Conservation (phyloP, 2,888 invertebrate genomes). For the Dasysyrphus tricinctus region DNA sequence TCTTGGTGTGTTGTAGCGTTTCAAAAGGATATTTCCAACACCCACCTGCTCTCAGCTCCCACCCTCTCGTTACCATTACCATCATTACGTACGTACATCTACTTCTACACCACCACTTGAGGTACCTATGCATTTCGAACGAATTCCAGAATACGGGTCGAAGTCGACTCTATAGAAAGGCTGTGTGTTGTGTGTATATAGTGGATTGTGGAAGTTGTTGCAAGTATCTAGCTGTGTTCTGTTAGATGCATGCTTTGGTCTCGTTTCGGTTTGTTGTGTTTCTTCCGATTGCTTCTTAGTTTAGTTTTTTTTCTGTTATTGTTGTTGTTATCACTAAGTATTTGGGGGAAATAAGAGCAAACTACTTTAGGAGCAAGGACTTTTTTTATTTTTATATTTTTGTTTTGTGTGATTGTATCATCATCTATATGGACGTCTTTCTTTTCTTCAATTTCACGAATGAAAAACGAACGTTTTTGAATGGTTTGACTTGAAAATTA, state of each 20-base stretch:
- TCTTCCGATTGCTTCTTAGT: constrained; percentile 52
- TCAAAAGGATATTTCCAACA: not conserved
- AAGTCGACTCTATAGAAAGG: constrained; percentile 45
- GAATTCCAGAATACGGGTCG: constrained; percentile 22
- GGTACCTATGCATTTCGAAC: constrained; percentile 32
- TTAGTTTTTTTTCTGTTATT: constrained; percentile 11
- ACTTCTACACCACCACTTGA: constrained; percentile 13
- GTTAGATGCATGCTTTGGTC: constrained; percentile 35
- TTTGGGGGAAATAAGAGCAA: constrained; percentile 32
- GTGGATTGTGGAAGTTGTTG: constrained; percentile 16
- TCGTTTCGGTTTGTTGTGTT: constrained; percentile 60
- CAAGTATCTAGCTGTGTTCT: not conserved
- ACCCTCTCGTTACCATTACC: not conserved
- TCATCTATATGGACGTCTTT: not conserved
- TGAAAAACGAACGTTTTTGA: constrained; percentile 37
- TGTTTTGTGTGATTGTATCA: constrained; percentile 5
- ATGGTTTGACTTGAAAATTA: constrained; percentile 31
- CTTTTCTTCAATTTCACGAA: constrained; percentile 39
- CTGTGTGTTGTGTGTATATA: not conserved
- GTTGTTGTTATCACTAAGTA: constrained; percentile 33
- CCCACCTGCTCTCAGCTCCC: not conserved
- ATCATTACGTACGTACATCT: not conserved
- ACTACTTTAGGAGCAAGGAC: constrained; percentile 62
- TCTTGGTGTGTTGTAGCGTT: constrained; percentile 13
- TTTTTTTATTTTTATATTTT: constrained; percentile 15